Percentiles rank a stretch among this genome's conserved stretches.
Conservation (phyloP, 2,113 vertebrate species). For the Sciurus niger region DNA sequence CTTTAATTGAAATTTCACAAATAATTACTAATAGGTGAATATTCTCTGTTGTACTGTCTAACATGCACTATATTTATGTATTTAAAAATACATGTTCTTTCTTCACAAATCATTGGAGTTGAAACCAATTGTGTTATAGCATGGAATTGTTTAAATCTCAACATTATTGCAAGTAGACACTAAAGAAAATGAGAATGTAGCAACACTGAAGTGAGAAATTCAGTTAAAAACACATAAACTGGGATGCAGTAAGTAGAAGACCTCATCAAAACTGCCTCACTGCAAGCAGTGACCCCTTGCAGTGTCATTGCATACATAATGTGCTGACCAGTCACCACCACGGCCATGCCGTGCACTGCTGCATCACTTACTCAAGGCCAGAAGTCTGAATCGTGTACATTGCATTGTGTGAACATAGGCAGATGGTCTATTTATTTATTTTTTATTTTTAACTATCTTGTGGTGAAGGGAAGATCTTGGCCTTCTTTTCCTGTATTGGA, state of each 20-base stretch:
- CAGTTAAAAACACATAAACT: background rate
- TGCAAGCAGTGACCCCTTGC: background rate
- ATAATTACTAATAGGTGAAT: constrained; percentile 46
- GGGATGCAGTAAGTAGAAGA: background rate
- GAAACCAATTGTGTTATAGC: background rate
- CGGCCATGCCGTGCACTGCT: rapidly evolving
- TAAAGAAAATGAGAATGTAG: background rate
- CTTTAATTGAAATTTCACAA: constrained; percentile 77
- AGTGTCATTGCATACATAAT: background rate
- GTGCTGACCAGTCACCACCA: rapidly evolving
- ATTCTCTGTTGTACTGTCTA: background rate
- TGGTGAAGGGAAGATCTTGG: background rate
- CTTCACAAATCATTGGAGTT: background rate
- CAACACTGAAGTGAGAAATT: background rate
- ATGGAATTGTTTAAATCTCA: background rate
- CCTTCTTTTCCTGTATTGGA: background rate
- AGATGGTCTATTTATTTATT: background rate
- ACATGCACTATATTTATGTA: background rate
- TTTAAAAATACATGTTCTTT: constrained; percentile 29
- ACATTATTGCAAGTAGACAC: background rate
- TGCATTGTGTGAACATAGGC: background rate
- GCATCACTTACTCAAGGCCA: background rate
- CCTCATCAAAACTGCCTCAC: background rate
- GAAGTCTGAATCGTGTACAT: background rate
- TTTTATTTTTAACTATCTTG: no score